Evolutionary conservation across 2,113 vertebrate species (phyloP), one percentile per base, ranked within the genome.

Genomic region (Hippocampus abdominalis): DNA sequence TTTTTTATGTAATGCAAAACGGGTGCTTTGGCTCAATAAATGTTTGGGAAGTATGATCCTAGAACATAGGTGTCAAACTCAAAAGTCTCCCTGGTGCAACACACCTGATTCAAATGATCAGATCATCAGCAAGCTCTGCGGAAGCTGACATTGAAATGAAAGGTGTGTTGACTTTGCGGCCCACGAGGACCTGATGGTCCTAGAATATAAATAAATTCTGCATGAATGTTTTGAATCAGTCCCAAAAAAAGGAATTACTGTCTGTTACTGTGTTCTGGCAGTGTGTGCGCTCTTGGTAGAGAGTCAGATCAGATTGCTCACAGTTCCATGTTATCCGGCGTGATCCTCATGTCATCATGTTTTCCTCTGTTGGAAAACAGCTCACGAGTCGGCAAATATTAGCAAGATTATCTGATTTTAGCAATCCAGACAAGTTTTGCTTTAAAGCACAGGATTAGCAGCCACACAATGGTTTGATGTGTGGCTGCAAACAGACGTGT

Each of bases 381-480:
- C 61, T 63, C 61, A 42, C 42, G 39, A 23, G 21, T 64, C 12
- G 61, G 39, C 36, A 66, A 88, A 89, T 84, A 74, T 60, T 70
- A 62, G 79, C 39, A 71, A 70, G 75, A 82, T 82, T 80, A 74
- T 68, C 54, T 25, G 60, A 56, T 57, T 40, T 73, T 74, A 69
- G 27, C 15, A 64, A 29, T 21, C 59, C 29, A 27, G 42, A 46
- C 60, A 66, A 66, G 9, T 51, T 23, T 8, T 21, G 66, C 15
- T n/a, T 77, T 63, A 40, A 36, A 74, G 46, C 39, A 4, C 23
- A 59, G 29, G 56, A 74, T 83, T 76, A 70, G 46, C 3, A 21
- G 32, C 56, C 48, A 67, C n/a, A 68, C 11, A 5, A 64, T n/a
- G 46, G 44, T 36, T 57, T 39, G 53, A 46, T 20, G 62, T 48